Conservation (phyloP, 2,113 vertebrate genomes). For the Amphiprion ocellaris region DNA sequence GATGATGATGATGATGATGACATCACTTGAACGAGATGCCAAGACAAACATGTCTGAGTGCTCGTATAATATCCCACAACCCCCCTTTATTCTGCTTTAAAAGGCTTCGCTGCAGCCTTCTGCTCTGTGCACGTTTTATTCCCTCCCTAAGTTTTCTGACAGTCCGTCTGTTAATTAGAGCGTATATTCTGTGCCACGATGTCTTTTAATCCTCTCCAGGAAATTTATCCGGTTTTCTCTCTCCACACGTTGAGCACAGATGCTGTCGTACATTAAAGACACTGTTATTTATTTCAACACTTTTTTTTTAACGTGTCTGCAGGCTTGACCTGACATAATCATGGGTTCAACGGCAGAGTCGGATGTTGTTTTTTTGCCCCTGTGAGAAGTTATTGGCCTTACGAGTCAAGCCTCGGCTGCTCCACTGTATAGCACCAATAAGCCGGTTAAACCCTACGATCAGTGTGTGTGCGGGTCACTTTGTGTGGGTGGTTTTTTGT, state of each 20-base stretch:
- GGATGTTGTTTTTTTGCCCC: slow-evolving; percentile 58
- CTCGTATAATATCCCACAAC: slow-evolving; percentile 54
- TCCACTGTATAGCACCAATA: slow-evolving; percentile 41
- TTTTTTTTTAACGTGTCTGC: slow-evolving; percentile 31
- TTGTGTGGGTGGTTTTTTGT: background rate
- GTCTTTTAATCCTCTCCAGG: slow-evolving; percentile 24
- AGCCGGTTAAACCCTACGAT: no score
- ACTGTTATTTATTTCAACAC: slow-evolving; percentile 8
- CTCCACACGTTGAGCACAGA: slow-evolving; percentile 11
- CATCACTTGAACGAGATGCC: slow-evolving; percentile 64
- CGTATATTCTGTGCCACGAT: slow-evolving; percentile 17
- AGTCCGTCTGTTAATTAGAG: slow-evolving; percentile 5
- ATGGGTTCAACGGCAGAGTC: slow-evolving; percentile 27
- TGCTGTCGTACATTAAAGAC: background rate
- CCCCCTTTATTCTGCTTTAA: slow-evolving; percentile 37
- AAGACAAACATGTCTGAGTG: slow-evolving; percentile 72
- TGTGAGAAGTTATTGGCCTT: slow-evolving; percentile 62
- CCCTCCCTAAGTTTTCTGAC: slow-evolving; percentile 29
- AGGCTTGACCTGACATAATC: slow-evolving; percentile 45
- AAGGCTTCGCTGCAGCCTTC: slow-evolving; percentile 47
- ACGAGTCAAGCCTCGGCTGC: slow-evolving; percentile 61
- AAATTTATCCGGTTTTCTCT: background rate
- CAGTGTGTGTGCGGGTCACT: background rate
- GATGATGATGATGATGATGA: slow-evolving; percentile 44
- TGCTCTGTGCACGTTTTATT: background rate